Percentiles rank a stretch among this genome's conserved stretches.
Evolutionary conservation across 2,797 vertebrate genomes (phyloP).

Genomic region (Neomorphus geoffroyi): DNA sequence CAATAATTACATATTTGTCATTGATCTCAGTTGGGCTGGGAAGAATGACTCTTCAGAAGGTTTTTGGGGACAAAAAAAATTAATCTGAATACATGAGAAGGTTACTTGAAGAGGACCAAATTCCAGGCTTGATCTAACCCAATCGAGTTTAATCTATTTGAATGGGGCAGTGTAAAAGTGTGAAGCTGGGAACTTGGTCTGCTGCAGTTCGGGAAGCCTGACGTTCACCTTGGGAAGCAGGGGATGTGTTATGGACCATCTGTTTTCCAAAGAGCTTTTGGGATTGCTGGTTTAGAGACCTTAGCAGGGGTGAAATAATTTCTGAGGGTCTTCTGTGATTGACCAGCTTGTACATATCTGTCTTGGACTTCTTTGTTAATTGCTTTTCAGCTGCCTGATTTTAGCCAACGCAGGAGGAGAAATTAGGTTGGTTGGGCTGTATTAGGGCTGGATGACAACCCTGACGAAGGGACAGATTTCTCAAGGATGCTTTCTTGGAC

Average conservation of each 20-base stretch:
- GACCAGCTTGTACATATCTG: not conserved
- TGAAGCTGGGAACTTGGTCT: not conserved
- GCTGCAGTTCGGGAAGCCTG: not conserved
- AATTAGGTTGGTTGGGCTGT: not conserved
- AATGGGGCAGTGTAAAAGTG: not conserved
- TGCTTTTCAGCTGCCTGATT: not conserved
- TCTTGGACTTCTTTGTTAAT: conserved; percentile 6
- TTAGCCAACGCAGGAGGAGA: not conserved
- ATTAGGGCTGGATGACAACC: conserved; percentile 1
- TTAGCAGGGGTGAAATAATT: not conserved
- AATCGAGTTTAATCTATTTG: not conserved
- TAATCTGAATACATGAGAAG: not conserved
- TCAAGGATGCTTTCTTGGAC: conserved; percentile 42
- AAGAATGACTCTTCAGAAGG: not conserved
- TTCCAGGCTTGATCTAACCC: not conserved
- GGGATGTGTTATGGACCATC: not conserved
- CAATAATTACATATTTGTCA: not conserved
- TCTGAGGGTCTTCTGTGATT: not conserved
- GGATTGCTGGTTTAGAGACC: not conserved
- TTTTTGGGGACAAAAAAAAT: not conserved
- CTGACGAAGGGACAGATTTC: conserved; percentile 31
- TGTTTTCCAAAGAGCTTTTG: not conserved
- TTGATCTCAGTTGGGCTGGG: not conserved
- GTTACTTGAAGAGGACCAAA: conserved; percentile 32
- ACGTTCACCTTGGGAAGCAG: not conserved